Conservation (phyloP, 2,888 invertebrate genomes). For the Neria commutata region DNA sequence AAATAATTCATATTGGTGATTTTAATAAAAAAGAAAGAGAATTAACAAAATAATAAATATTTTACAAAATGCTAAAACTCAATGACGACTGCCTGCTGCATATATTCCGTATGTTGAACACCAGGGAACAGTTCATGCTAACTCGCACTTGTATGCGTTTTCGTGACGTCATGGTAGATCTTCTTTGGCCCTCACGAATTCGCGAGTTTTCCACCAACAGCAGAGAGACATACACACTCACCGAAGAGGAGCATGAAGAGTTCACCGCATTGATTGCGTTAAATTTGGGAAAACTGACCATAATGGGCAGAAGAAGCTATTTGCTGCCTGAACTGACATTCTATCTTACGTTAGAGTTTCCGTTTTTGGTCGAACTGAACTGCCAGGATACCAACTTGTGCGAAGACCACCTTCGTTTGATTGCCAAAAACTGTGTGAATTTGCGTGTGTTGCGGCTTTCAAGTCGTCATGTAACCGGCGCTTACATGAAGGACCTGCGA, state of each 20-base stretch:
- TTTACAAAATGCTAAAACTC: neutral
- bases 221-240: too few species aligned
- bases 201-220: neutral
- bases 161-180: neutral
- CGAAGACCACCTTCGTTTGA: neutral
- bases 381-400: neutral
- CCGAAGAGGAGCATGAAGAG: neutral
- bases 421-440: neutral
- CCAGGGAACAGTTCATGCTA: neutral
- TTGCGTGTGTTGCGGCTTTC: neutral
- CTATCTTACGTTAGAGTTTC: neutral
- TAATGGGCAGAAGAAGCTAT: neutral
- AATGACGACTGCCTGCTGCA: slow-evolving; percentile 11
- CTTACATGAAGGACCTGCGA: neutral
- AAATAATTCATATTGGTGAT: too few species aligned
- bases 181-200: neutral
- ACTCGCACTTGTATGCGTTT: neutral
- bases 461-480: slow-evolving; percentile 4
- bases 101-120: neutral
- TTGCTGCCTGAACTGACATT: neutral
- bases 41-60: too few species aligned
- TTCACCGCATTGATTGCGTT: neutral
- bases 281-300: neutral
- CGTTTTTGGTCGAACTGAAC: neutral
- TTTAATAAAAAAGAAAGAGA: too few species aligned